Evolutionary conservation across 2,888 invertebrate species (phyloP).

Genomic region (Tetranychus piercei): DNA sequence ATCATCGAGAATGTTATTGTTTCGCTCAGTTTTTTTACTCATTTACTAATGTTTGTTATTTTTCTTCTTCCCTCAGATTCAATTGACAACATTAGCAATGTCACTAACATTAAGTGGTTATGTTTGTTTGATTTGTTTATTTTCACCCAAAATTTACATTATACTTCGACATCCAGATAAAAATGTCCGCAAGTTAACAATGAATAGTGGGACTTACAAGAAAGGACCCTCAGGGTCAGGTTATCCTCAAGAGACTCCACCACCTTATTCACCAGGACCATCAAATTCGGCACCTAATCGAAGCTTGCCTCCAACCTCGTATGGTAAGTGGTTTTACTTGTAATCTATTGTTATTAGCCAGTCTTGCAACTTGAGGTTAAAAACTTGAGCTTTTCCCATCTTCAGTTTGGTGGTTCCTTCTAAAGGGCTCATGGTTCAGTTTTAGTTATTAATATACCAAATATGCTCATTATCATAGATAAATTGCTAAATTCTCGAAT

Average conservation of each 20-base stretch:
- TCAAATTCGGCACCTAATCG: constrained; percentile 19
- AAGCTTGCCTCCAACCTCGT: not conserved
- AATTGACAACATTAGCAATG: constrained; percentile 49
- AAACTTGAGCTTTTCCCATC: too few relatives aligned
- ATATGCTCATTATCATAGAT: too few relatives aligned
- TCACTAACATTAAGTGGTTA: constrained; percentile 50
- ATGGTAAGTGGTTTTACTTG: constrained; percentile 14
- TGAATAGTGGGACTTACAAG: constrained; percentile 34
- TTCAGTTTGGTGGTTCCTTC: too few relatives aligned
- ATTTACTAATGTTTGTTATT: constrained; percentile 7
- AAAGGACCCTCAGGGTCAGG: constrained; percentile 16
- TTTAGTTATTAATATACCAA: too few relatives aligned
- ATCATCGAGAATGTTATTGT: too few relatives aligned
- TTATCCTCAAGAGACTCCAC: constrained; percentile 4
- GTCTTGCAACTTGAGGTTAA: not conserved
- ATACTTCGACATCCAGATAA: constrained; percentile 53
- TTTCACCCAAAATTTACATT: constrained; percentile 52
- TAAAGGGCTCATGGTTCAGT: too few relatives aligned
- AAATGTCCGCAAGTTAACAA: constrained; percentile 43
- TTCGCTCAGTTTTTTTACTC: too few relatives aligned
- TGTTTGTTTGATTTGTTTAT: constrained; percentile 48
- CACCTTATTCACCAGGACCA: constrained; percentile 8
- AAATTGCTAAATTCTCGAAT: too few relatives aligned
- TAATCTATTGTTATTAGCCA: not conserved
- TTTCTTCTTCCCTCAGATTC: constrained; percentile 36